Base-by-base conservation (phyloP, 2,888 invertebrate species). In the Drosophila birchii region DNA sequence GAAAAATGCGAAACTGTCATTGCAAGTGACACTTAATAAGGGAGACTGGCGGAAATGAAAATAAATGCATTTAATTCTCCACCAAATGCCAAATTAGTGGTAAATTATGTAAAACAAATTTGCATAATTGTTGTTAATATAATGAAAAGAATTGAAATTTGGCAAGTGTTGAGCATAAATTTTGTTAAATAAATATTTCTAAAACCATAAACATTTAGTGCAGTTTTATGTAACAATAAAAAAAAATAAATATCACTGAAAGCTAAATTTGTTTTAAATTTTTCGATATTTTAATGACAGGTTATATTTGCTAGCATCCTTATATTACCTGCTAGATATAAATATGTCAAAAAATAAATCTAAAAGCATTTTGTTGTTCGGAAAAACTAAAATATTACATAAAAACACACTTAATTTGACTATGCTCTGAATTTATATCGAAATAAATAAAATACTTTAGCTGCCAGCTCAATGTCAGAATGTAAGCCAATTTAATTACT, bases 1-100 rank as follows among this genome's bases (percentile, higher is more conserved):
- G 26, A 71, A 68, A 41, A 66, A 53, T 51, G 47, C 41, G 54
- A 47, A 62, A 54, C 38, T 56, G 12, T 29, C 56, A 69, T 58
- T 61, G 45, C 39, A 56, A 45, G 71, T 71, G 58, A 67, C 58
- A 67, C 39, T 20, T 29, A 41, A 56, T 47, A 23, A 2, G 61
- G 9, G 12, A 14, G 14, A 41, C 32, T 8, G 47, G 59, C n/a
- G 36, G 49, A 70, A 47, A 58, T 57, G 43, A 60, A 54, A 53
- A 55, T 38, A 34, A 45, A 14, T 23, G 6, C 11, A 32, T 16
- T 18, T 20, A 26, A 6, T 18, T 36, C 45, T 51, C 39, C 20
- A 53, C 39, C 29, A 58, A 18, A 12, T 12, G 34, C 41, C 18
- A 20, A 61, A 59, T 51, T 51, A 34, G 26, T 20, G 16, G 5